Evolutionary conservation across 2,888 invertebrate genomes (phyloP), one percentile per base, ranked within the genome.

Genomic region (Poecilus cupreus): DNA sequence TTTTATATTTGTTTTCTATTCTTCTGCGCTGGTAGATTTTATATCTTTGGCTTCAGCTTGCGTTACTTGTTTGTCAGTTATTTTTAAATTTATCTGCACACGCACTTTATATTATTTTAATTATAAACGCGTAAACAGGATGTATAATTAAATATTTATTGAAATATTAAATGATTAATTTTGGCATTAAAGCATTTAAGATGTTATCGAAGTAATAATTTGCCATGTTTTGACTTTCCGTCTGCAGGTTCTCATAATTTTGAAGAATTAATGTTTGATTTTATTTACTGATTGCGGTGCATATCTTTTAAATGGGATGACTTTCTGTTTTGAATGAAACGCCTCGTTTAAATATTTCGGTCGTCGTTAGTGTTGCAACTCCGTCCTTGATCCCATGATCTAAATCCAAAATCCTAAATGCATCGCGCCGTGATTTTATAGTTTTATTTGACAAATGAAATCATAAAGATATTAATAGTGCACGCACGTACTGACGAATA

Each of bases 341-440:
- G 64, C 37, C 32, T 68, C 64, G 32, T 68, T 68, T 68, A 68
- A 39, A 68, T 68, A 32, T 13, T n/a, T 22, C 60, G 16, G 37
- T 37, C 57, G 24, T 2, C 64, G 22, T 32, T 13, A 51, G 37
- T 68, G 46, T 76, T 76, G 76, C 76, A 76, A 76, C 76, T 32
- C 8, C 39, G 37, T 24, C 76, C 76, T 76, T 76, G 76, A 76
- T 76, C 76, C 54, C 57, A n/a, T 76, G 76, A 76, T 26, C 76
- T 57, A 76, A 46, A 76, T 46, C 39, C 46, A 57, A 72, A 72
- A 68, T 68, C 32, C 72, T 72, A 72, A 74, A 74, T 74, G 74
- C 74, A 74, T 49, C 74, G 74, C 8, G 22, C 49, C 51, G 8
- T 32, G 37, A 68, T 8, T 68, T 68, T 68, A 68, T 68, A 22